Evolutionary conservation across 2,888 invertebrate species (phyloP).

Genomic region (Dascillus cervinus): DNA sequence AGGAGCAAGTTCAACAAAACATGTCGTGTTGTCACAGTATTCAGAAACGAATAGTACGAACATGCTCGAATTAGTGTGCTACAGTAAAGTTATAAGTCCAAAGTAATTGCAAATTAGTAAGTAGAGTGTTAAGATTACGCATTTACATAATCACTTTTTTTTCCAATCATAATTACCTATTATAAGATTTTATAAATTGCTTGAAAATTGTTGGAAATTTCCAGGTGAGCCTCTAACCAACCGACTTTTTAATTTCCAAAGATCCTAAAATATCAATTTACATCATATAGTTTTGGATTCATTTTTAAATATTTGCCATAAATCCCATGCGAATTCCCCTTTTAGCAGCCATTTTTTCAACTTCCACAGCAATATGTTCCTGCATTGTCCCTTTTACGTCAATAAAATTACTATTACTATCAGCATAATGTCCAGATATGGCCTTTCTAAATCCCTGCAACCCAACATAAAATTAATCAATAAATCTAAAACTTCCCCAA

Average conservation of each 20-base stretch:
- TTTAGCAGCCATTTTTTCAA: constrained; percentile 43
- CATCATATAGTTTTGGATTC: too few species aligned
- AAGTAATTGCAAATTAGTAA: too few species aligned
- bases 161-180: too few species aligned
- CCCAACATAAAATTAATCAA: constrained; percentile 4
- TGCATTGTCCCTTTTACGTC: constrained; percentile 60
- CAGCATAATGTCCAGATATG: constrained; percentile 78
- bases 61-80: too few species aligned
- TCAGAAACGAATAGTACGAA: too few species aligned
- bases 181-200: too few species aligned
- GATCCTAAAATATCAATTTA: not conserved
- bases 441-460: constrained; percentile 63
- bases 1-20: too few species aligned
- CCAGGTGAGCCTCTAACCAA: constrained; percentile 1
- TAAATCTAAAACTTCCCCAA: not conserved
- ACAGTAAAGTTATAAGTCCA: too few species aligned
- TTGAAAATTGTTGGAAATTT: not conserved
- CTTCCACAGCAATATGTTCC: constrained; percentile 52
- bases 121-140: too few species aligned
- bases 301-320: constrained; percentile 40
- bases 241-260: constrained; percentile 2
- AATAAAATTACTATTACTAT: constrained; percentile 61
- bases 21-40: too few species aligned
- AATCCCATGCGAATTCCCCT: constrained; percentile 35
- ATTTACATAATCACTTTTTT: too few species aligned